Conservation (phyloP, 2,113 vertebrate species). For the Regulus satrapa region DNA sequence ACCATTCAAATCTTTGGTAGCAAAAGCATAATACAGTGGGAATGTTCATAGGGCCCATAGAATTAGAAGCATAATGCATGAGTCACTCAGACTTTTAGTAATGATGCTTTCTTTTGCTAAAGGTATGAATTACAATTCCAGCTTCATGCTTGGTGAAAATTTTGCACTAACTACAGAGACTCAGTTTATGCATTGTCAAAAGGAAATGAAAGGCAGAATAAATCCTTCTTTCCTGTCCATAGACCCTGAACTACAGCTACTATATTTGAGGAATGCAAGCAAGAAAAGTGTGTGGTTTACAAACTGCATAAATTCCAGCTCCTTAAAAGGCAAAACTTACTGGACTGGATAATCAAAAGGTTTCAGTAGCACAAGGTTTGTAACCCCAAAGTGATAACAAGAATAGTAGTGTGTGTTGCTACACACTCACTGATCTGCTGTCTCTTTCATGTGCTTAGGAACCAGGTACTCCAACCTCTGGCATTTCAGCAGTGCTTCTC, state of each 20-base stretch:
- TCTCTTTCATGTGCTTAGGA: neutral
- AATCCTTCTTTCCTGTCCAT: neutral
- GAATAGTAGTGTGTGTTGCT: rapidly evolving
- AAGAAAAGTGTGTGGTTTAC: neutral
- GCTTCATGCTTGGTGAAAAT: neutral
- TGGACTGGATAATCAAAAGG: neutral
- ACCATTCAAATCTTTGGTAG: neutral
- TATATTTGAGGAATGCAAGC: neutral
- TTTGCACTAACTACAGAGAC: neutral
- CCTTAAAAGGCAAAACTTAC: neutral
- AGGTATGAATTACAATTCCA: neutral
- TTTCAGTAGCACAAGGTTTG: neutral
- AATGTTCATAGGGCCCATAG: neutral
- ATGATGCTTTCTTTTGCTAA: neutral
- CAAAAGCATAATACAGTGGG: neutral
- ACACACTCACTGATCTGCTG: neutral
- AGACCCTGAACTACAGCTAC: neutral
- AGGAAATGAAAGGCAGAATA: neutral
- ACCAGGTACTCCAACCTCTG: neutral
- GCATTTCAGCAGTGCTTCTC: neutral
- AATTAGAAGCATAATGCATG: neutral
- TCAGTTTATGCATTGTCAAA: neutral
- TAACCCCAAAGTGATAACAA: neutral
- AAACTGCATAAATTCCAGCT: neutral
- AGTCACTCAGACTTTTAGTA: neutral